Evolutionary conservation across 2,888 invertebrate genomes (phyloP), one percentile per base, ranked within the genome.

Genomic region (Malthinus flaveolus): DNA sequence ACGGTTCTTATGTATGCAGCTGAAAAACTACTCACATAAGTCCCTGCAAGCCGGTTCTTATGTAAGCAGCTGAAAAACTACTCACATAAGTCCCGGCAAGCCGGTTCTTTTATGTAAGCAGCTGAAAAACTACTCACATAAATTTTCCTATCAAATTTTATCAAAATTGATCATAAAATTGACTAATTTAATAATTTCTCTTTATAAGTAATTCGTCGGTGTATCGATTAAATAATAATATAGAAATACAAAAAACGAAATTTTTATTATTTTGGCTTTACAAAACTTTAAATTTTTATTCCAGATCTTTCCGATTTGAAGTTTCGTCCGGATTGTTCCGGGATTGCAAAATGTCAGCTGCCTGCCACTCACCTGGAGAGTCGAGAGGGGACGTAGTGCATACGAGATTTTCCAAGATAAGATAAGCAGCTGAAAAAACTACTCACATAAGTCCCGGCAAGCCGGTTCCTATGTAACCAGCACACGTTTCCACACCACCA

Each of bases 331-430:
- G 62, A 66, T 66, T 65, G 63, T 65, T 65, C 64, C 46, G 55
- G 50, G 62, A 57, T 48, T 56, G 49, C 64, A 63, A 66, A 65
- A 65, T 66, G 66, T 66, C 65, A 65, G 65, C 65, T 66, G 64
- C n/a, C n/a, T n/a, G n/a, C 59, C 66, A 65, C 62, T 65, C 63
- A 63, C 63, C 59, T 62, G 60, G 59, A n/a, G n/a, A n/a, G n/a
- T n/a, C n/a, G n/a, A 55, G 56, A 63, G 61, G 63, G 59, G 49
- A 59, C 55, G 66, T 63, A 56, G 55, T 51, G 65, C 65, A 66
- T 66, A 59, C 61, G 39, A 63, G 59, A 66, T 62, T 63, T 62
- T 56, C 49, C 37, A 39, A 65, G 66, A 66, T 66, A 66, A n/a
- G n/a, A n/a, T n/a, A n/a, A n/a, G n/a, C n/a, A n/a, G n/a, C n/a